These are phyloP conservation scores for Coenobita brevimanus DNA, from an alignment of 1,140 invertebrate species.

Conservation along the genomic window DNA sequence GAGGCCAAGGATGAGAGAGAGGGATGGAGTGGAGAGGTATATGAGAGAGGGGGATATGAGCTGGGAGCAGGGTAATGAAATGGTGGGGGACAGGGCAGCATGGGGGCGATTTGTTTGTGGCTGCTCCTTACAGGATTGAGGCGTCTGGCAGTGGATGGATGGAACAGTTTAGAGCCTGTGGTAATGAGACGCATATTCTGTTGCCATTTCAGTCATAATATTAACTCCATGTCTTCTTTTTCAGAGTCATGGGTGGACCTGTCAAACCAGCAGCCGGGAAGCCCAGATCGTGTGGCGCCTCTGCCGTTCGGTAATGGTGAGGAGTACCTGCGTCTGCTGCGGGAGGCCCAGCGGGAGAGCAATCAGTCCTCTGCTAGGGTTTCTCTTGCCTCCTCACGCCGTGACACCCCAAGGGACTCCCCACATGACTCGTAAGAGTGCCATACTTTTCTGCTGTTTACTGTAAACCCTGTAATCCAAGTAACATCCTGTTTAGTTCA, in stretches of 20 bases:
- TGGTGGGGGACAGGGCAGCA: no score
- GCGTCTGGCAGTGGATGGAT: no score
- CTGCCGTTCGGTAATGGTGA: conserved; percentile 75
- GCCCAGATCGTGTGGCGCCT: conserved; percentile 80
- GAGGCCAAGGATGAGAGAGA: neutral
- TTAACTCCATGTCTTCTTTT: conserved; percentile 26
- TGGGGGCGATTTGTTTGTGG: neutral
- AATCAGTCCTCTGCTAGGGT: conserved; percentile 88
- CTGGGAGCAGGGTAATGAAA: no score
- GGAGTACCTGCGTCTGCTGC: conserved; percentile 87
- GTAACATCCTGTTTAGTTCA: no score
- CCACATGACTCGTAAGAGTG: conserved; percentile 70
- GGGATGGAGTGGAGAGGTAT: no score
- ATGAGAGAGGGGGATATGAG: no score
- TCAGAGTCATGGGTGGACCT: conserved; percentile 92
- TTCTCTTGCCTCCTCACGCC: conserved; percentile 83
- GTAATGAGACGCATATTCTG: neutral
- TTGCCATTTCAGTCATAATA: neutral
- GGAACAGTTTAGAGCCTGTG: neutral
- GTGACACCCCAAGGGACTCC: conserved; percentile 74
- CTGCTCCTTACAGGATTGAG: neutral
- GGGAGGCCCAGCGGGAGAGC: conserved; percentile 90
- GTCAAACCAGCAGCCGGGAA: conserved; percentile 72
- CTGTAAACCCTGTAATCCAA: no score
- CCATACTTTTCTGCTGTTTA: neutral